Evolutionary conservation across 1,140 invertebrate genomes (phyloP).

Genomic region (Heliconius melpomene): DNA sequence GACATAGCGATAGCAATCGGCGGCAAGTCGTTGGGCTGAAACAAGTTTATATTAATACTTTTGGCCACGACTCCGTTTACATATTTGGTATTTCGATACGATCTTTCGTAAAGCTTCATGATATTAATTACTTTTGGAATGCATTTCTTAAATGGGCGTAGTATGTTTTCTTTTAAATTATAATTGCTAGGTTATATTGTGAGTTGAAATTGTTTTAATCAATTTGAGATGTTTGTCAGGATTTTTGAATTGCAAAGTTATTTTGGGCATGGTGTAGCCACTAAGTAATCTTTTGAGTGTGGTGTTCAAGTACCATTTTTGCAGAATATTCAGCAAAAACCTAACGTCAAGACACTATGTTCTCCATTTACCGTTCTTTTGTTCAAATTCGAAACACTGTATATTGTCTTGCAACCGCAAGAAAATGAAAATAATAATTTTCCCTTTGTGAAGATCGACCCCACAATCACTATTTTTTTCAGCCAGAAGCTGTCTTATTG

Average conservation of each 20-base stretch:
- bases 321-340: no score
- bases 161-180: slow-evolving; percentile 6
- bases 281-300: no score
- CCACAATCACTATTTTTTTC: no score
- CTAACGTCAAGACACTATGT: no score
- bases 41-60: slow-evolving; percentile 53
- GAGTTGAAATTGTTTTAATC: neutral
- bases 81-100: slow-evolving; percentile 34
- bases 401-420: no score
- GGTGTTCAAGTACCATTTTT: no score
- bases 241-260: neutral
- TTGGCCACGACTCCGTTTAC: slow-evolving; percentile 27
- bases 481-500: no score
- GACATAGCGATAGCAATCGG: slow-evolving; percentile 69
- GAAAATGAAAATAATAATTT: no score
- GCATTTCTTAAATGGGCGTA: slow-evolving; percentile 1
- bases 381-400: no score
- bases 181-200: neutral
- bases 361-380: no score
- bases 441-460: no score
- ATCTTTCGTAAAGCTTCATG: slow-evolving; percentile 30
- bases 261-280: no score
- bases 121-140: slow-evolving; percentile 25
- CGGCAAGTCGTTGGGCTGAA: slow-evolving; percentile 43
- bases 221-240: neutral